phyloP scores from a whole-genome alignment of 2,888 invertebrate species.

The Caenorhabditis wallacei region DNA sequence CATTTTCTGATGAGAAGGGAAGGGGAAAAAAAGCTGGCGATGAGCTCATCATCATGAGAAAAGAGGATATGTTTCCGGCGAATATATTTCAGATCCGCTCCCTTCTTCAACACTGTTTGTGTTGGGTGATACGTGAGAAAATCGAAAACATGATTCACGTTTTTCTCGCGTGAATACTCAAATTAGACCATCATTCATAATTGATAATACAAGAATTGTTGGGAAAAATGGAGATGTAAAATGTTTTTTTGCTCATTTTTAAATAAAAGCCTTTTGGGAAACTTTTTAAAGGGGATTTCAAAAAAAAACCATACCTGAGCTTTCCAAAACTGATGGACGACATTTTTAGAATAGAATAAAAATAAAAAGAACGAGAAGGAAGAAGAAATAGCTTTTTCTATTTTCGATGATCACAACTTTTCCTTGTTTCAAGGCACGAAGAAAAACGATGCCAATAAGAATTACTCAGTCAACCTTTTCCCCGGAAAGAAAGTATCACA shows the following conservation, averaged over 20 bases:
- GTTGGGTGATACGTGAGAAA: constrained; percentile 42
- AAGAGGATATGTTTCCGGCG: constrained; percentile 25
- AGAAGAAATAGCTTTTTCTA: neutral
- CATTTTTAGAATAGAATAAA: neutral
- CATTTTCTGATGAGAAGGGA: constrained; percentile 12
- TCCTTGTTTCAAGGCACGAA: neutral
- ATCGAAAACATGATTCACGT: constrained; percentile 55
- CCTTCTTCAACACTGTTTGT: too few species aligned
- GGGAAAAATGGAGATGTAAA: neutral
- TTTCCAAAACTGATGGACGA: neutral
- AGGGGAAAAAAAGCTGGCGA: constrained; percentile 16
- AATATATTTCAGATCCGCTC: constrained; percentile 17
- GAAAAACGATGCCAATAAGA: constrained; percentile 33
- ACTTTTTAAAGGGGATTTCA: neutral
- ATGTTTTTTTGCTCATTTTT: constrained; percentile 38
- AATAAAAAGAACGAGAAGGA: neutral
- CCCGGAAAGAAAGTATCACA: neutral
- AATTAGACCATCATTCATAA: constrained; percentile 49
- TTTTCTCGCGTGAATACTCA: constrained; percentile 48
- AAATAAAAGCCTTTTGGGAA: neutral
- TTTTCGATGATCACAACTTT: neutral
- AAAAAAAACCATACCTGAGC: neutral
- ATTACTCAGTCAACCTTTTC: constrained; percentile 26
- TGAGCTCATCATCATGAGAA: constrained; percentile 19
- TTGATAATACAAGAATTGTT: constrained; percentile 22